These are phyloP conservation scores for Scaeva pyrastri DNA, from an alignment of 2,888 invertebrate species.

Conservation along the genomic window DNA sequence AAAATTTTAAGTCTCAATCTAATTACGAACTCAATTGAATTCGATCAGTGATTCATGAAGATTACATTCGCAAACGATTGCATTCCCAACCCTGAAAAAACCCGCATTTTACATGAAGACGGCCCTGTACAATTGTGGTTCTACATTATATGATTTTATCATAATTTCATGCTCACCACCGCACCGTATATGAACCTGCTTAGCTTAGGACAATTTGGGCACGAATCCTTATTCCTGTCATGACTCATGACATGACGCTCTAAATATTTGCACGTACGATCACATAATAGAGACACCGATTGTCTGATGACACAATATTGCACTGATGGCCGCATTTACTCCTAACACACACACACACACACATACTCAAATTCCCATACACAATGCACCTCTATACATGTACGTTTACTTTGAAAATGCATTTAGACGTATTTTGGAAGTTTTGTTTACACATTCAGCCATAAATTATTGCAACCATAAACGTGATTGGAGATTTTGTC, in stretches of 20 bases:
- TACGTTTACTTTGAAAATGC: conserved; percentile 1
- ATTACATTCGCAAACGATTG: too few species aligned
- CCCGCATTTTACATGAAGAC: not conserved
- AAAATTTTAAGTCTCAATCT: too few species aligned
- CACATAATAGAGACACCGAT: not conserved
- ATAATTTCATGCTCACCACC: too few species aligned
- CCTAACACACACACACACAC: too few species aligned
- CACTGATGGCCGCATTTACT: not conserved
- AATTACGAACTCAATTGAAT: too few species aligned
- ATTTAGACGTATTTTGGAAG: not conserved
- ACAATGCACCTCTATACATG: not conserved
- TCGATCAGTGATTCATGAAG: too few species aligned
- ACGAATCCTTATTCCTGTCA: conserved; percentile 22
- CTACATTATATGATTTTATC: not conserved
- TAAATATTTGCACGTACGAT: conserved; percentile 16
- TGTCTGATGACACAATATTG: not conserved
- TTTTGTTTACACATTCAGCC: not conserved
- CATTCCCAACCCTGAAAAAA: too few species aligned
- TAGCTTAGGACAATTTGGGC: too few species aligned
- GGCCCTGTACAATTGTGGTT: not conserved
- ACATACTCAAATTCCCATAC: too few species aligned
- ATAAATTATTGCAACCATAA: conserved; percentile 1
- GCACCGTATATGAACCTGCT: too few species aligned
- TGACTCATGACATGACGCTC: conserved; percentile 10
- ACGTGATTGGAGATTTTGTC: conserved; percentile 31